Base-by-base conservation (phyloP, 2,797 vertebrate genomes). In the Halcyon leucocephala region DNA sequence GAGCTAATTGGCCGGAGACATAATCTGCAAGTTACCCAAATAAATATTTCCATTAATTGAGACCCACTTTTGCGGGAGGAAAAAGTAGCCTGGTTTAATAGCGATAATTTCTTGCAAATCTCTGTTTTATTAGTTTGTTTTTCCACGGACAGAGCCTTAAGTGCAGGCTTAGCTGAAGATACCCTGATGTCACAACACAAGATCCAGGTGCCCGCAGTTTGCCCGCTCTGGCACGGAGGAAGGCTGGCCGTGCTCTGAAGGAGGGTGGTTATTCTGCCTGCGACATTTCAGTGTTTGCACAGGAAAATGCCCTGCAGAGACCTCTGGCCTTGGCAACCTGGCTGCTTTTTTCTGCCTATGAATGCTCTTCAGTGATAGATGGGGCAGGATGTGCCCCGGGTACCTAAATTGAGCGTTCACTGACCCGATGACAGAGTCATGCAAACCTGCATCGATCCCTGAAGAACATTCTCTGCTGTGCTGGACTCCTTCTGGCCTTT, bases 31-130 rank as follows among this genome's bases (percentile, higher is more conserved):
- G 95, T 95, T 96, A 97, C 94, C 93, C 95, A 95, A 97, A 97
- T 93, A 96, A 95, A 96, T 91, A 83, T 96, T 97, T 93, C 95
- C 96, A 97, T 97, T 97, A 98, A 97, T 97, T 91, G 96, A 95
- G 83, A 82, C 62, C 79, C 76, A 18, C 94, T 72, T 93, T 69
- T 55, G 86, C 12, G 49, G 66, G 82, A 87, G 80, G 94, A 92
- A 83, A 94, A 83, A 86, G 93, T 46, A 88, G 95, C 89, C 64
- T 66, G 65, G 33, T 57, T 66, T 89, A 74, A 86, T 31, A 84
- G 85, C 0, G 52, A 76, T 67, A 69, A 86, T 76, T 90, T 90
- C 76, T 66, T 78, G 70, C 92, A 89, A 55, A 84, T 66, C 81
- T 64, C 35, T 35, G 3, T 70, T 93, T 93, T 73, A 48, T 49